These are phyloP conservation scores for Tragelaphus scriptus DNA, from an alignment of 2,113 vertebrate genomes.

Conservation along the genomic window DNA sequence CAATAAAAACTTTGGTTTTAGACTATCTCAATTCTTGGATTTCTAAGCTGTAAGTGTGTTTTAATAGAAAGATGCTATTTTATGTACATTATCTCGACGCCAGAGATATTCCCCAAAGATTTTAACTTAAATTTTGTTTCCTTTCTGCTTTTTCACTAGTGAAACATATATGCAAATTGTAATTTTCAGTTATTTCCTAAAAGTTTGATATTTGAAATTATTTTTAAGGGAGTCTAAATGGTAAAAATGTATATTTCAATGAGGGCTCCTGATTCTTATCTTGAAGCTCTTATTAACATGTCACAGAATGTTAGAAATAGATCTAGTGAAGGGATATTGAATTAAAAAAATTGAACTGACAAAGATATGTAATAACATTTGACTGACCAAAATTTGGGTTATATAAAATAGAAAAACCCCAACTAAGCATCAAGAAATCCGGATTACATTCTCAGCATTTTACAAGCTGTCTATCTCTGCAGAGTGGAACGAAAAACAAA, in stretches of 20 bases:
- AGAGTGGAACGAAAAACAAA: not conserved
- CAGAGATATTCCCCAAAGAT: not conserved
- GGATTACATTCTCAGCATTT: not conserved
- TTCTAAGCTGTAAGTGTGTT: not conserved
- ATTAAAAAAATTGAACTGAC: not conserved
- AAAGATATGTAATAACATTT: not conserved
- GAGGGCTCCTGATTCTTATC: not conserved
- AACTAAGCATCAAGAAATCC: not conserved
- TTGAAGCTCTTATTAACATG: not conserved
- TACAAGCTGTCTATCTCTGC: not conserved
- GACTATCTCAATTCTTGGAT: not conserved
- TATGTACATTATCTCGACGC: not conserved
- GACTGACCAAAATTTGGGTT: not conserved
- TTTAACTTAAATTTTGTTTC: not conserved
- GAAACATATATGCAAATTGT: not conserved
- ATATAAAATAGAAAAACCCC: not conserved
- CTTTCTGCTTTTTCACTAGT: not conserved
- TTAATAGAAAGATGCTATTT: not conserved
- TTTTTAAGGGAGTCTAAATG: not conserved
- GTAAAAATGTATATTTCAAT: not conserved
- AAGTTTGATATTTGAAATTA: conserved; percentile 19
- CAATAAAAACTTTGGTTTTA: not conserved
- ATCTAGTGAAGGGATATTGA: not conserved
- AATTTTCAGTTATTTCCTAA: not conserved
- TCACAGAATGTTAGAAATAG: not conserved